Percentiles rank a stretch among this genome's conserved stretches.
Conservation (phyloP, 2,888 invertebrate species). For the Meta bourneti region DNA sequence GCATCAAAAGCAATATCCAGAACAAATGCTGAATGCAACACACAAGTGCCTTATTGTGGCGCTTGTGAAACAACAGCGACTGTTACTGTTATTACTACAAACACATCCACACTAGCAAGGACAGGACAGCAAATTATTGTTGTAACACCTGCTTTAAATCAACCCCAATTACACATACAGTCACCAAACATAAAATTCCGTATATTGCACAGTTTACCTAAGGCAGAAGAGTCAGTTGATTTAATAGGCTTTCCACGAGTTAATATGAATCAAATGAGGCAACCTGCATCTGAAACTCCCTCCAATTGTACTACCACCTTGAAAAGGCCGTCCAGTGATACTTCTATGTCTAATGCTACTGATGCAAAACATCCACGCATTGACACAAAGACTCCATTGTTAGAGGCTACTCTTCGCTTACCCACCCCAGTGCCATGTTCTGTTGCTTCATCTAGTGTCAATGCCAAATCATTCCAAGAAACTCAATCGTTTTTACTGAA, state of each 20-base stretch:
- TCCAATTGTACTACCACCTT: conserved; percentile 66
- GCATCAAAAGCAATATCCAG: conserved; percentile 76
- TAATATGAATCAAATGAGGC: conserved; percentile 77
- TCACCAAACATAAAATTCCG: conserved; percentile 75
- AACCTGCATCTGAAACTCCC: conserved; percentile 74
- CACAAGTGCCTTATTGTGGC: conserved; percentile 69
- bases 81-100: conserved; percentile 72
- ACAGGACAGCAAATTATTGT: conserved; percentile 74
- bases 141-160: conserved; percentile 68
- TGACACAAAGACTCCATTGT: conserved; percentile 71
- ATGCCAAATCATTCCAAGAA: conserved; percentile 70
- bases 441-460: conserved; percentile 54
- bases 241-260: conserved; percentile 77
- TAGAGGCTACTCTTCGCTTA: conserved; percentile 71
- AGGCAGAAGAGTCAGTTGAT: conserved; percentile 72
- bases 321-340: conserved; percentile 76
- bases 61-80: conserved; percentile 75
- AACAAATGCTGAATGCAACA: conserved; percentile 76
- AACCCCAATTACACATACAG: conserved; percentile 70
- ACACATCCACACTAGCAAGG: conserved; percentile 70
- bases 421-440: conserved; percentile 71
- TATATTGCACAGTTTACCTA: conserved; percentile 68
- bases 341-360: conserved; percentile 17
- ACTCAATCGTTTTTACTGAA: conserved; percentile 60
- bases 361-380: conserved; percentile 67